Evolutionary conservation across 2,888 invertebrate species (phyloP), one percentile per base, ranked within the genome.

Genomic region (Pyrochroa serraticornis): DNA sequence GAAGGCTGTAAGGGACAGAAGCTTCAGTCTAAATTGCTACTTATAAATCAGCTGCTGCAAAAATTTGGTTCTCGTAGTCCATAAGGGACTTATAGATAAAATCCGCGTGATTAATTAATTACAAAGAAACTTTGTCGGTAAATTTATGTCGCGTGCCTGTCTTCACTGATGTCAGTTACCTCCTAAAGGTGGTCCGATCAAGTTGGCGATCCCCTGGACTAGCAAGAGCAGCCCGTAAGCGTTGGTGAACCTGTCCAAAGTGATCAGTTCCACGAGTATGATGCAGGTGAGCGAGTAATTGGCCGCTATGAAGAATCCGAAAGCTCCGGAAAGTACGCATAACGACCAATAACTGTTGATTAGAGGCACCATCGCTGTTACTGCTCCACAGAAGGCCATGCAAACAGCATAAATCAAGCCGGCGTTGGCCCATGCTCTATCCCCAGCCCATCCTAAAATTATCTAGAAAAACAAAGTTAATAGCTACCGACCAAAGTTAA

Each of bases 201-300:
- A 84, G 77, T 95, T 95, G 1, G 93, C 94, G 32, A 95, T 79
- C 1, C 97, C 97, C 78, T 96, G 95, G 13, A 93, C 91, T 45
- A 96, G 82, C 73, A 95, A 82, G 70, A 95, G 79, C 68, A 96
- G 79, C 0, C 96, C 96, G 74, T 95, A 96, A 3, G 95, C 95
- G 75, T 91, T 93, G 42, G 95, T 93, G 76, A 97, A 94, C 71
- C 91, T 85, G 77, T 94, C 93, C 66, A 96, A 78, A n/a, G 93
- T 91, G 64, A 95, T 91, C 65, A 94, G 84, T 75, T 95, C 90
- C 55, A 95, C 93, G 54, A 95, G 84, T 63, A 96, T 93, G 71
- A 95, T 93, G 73, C 92, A 92, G 13, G 95, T 93, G 36, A 96
- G 84, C 1, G 93, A 90, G 81, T 95, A 96, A 81, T 95, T 95